Evolutionary conservation across 1,140 invertebrate genomes (phyloP), one percentile per base, ranked within the genome.

Genomic region (Nephotettix cincticeps): DNA sequence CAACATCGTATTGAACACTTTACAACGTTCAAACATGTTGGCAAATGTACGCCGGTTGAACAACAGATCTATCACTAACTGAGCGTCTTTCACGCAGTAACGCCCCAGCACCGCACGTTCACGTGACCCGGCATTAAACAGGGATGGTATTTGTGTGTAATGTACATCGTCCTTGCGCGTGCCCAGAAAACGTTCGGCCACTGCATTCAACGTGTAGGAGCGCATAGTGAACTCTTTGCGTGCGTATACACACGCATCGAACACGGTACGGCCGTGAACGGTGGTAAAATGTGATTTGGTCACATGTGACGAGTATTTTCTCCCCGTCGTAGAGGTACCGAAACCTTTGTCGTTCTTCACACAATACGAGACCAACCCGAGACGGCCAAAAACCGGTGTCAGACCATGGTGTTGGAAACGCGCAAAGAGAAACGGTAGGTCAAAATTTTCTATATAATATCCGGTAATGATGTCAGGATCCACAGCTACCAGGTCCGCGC

Each of bases 21-120:
- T 61, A 14, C 23, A 27, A 2, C 23, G 23, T 61, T 61, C 56
- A n/a, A 30, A 28, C 23, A 11, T 17, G 28, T 9, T 23, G 27
- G 27, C 56, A n/a, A 61, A 30, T 13, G 23, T 13, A 9, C 13
- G 23, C 11, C 4, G 3, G 9, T 61, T 9, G 23, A 28, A 27
- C 23, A 28, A 2, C 2, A 61, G 9, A 3, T 30, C 28, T 25
- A 61, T 27, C 13, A 30, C 23, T 2, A 61, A n/a, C 11, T 61
- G 28, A 2, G 56, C 56, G 56, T 61, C 56, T 61, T 61, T 61
- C 56, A 61, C 23, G n/a, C 56, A 61, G 23, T 61, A 61, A 14
- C 23, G 23, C n/a, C 23, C 56, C 14, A 61, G 28, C 1, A 11
- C 6, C 21, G 23, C 23, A n/a, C 56, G 56, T 2, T 2, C 9